Evolutionary conservation across 2,113 vertebrate species (phyloP), one percentile per base, ranked within the genome.

Genomic region (Lepidothrix coronata): DNA sequence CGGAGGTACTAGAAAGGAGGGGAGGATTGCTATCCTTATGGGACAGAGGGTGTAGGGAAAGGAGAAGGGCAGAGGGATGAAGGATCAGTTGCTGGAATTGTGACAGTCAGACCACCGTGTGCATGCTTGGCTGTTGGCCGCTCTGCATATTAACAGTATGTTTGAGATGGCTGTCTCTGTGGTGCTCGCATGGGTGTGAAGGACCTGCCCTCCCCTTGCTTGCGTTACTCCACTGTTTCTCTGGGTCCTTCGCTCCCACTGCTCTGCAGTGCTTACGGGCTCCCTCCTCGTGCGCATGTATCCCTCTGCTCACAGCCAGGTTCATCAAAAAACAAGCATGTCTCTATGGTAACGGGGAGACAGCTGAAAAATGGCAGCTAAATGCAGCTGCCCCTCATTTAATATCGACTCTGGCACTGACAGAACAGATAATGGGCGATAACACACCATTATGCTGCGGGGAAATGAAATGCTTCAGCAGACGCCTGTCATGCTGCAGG

Each of bases 341-440:
- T 99, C 97, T 98, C 99, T 98, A 98, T 98, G 98, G 99, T 84
- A 98, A 99, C 98, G 4, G 92, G 91, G 94, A 98, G 97, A 98
- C 98, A 98, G 98, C 98, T 98, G 98, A 98, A 98, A 99, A 99
- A 99, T 98, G 98, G 99, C 98, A 99, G 98, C 98, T 97, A 97
- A 98, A 97, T 98, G 97, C 98, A 98, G 98, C 97, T 98, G 98
- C 98, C 99, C 98, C 98, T 99, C 99, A 99, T 99, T 99, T 99
- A 98, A 98, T 99, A 99, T 99, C 97, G 98, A 99, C 98, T 99
- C 97, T 98, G 98, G 97, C 97, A 97, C 98, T 98, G 98, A 99
- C 99, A 99, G 98, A 98, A 98, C 98, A 99, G 99, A 99, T 99
- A 99, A 99, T 99, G 98, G 99, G 98, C 98, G 99, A 99, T 99